Evolutionary conservation across 2,113 vertebrate species (phyloP), one percentile per base, ranked within the genome.

Genomic region (Centrocercus urophasianus): DNA sequence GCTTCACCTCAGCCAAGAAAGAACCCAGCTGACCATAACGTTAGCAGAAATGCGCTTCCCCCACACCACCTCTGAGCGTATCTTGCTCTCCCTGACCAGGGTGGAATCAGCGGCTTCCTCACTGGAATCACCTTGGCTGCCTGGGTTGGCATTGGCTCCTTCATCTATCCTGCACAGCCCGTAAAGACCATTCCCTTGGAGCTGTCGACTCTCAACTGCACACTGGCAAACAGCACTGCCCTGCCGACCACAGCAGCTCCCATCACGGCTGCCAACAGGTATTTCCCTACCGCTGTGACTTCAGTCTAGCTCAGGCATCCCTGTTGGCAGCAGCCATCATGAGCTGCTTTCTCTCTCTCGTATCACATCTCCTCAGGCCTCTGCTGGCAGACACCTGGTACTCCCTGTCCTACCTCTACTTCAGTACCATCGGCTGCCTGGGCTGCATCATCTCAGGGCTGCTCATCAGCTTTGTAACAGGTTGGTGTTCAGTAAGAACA

Each of bases 361-460:
- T 89, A 5, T 90, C 91, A 50, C 85, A 32, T 76, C 42, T 86
- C 38, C 25, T 30, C 97, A 99, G 98, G 91, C 97, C 98, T 19
- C 48, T 88, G 10, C 89, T 98, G 70, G 98, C 98, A 67, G 98
- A 99, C 3, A 96, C 91, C 69, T 99, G 98, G 98, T 99, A 99
- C 88, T 98, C 97, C 1, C 72, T 98, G 65, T 99, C 98, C 83
- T 99, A 99, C 96, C 97, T 98, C 66, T 98, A 99, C 97, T 98
- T 97, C 82, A 98, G 98, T 74, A 93, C 98, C 20, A 96, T 98
- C 5, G 98, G 98, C 86, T 99, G 98, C 61, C 60, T 98, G 13
- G 96, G 89, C 25, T 97, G 98, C 36, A 59, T 97, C 43, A 63
- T 92, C 43, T 47, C 83, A 10, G 98, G 98, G 11, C 27, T 98